Evolutionary conservation across 1,140 invertebrate genomes (phyloP), one percentile per base, ranked within the genome.

Genomic region (Aplysia californica): DNA sequence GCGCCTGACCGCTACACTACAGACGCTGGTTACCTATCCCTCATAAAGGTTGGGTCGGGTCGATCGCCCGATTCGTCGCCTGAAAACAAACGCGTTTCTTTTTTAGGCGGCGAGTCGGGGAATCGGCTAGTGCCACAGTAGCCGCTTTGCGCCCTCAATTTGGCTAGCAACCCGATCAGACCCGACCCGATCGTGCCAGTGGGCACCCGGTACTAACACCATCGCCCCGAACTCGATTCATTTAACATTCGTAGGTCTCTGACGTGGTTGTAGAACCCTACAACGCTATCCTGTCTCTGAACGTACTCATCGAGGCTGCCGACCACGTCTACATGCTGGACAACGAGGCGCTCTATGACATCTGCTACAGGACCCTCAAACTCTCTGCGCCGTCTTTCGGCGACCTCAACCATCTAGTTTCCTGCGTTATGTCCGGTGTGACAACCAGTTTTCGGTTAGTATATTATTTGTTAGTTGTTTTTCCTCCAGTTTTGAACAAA

Each of bases 321-420:
- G 94, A 91, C 41, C 92, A 94, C 80, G 89, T 91, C 26, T 92
- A 87, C 83, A 91, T 91, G 75, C 92, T 92, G 80, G 91, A 92
- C 86, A 92, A 92, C 88, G 96, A 97, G 90, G 96, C 96, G 68
- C 91, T 97, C 20, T 97, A 97, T 85, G 96, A 97, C 88, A 97
- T 97, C 83, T 97, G 96, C 90, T 96, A 96, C 92, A 92, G 95
- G 6, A 97, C 95, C 35, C 89, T 97, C 75, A 97, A 96, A 89
- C 90, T 97, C 0, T 95, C 92, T 26, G 91, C 89, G 23, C 92
- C 92, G 21, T 89, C 91, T 39, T 97, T 77, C 76, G 91, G 92
- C 38, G 92, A 92, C 80, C 79, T 92, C 39, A 92, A 92, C 83
- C 92, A 92, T 85, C 84, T 92, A 0, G 91, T 92, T 23, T 92